Percentiles rank a stretch among this genome's conserved stretches.
Conservation (phyloP, 2,888 invertebrate genomes). For the Phorcus lineatus region DNA sequence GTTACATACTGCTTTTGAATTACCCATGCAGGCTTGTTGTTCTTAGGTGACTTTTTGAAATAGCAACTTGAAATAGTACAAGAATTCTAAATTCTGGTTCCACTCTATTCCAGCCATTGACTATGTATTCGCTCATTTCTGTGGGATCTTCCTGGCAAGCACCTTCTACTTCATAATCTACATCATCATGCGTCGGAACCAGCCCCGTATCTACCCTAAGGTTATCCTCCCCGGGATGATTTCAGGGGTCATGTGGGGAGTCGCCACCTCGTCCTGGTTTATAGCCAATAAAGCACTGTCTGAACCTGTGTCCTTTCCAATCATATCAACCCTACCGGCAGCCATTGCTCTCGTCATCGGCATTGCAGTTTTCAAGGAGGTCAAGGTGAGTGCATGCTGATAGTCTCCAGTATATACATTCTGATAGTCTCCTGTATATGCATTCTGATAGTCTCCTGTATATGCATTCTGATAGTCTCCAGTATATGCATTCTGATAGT, state of each 20-base stretch:
- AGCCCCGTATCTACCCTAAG: conserved; percentile 73
- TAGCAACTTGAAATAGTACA: background rate
- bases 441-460: background rate
- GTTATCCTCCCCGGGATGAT: conserved; percentile 75
- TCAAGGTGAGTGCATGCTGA: conserved; percentile 65
- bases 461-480: background rate
- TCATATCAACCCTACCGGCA: conserved; percentile 76
- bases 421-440: too few species aligned
- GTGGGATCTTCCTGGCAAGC: conserved; percentile 75
- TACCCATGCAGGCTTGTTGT: too few species aligned
- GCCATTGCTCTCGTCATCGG: conserved; percentile 76
- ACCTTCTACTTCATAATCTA: conserved; percentile 75
- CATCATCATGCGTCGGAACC: conserved; percentile 70
- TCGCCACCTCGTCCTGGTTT: conserved; percentile 77
- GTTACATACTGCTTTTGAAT: too few species aligned
- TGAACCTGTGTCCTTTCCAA: conserved; percentile 77
- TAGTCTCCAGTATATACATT: too few species aligned
- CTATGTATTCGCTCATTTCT: conserved; percentile 77
- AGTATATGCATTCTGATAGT: background rate
- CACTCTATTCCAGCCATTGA: conserved; percentile 62
- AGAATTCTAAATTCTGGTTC: too few species aligned
- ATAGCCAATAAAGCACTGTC: conserved; percentile 77
- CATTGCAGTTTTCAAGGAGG: conserved; percentile 76
- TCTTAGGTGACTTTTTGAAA: too few species aligned
- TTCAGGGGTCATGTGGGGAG: conserved; percentile 77